Conservation (phyloP, 2,888 invertebrate genomes). For the Minunthozetes semirufus region DNA sequence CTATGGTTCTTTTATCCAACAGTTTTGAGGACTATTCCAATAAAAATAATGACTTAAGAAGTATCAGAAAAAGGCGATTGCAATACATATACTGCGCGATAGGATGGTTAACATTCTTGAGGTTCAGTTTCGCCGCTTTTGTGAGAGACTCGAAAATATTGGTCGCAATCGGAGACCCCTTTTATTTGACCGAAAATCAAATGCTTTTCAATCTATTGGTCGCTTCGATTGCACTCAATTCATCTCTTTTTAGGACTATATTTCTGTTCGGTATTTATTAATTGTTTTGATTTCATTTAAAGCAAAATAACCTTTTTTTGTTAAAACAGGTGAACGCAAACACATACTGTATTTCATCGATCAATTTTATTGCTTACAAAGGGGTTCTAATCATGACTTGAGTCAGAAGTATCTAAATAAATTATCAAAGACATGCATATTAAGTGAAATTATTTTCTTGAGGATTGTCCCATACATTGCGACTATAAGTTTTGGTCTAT, state of each 20-base stretch:
- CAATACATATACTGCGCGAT: too few species aligned
- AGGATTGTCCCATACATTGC: not conserved
- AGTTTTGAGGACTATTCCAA: not conserved
- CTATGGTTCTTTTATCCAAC: not conserved
- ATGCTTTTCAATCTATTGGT: not conserved
- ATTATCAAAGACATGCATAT: not conserved
- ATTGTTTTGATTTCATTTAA: too few species aligned
- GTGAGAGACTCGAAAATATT: not conserved
- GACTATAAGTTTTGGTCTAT: not conserved
- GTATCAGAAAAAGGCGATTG: too few species aligned
- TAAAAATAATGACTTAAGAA: too few species aligned
- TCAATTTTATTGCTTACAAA: not conserved
- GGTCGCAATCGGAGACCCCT: not conserved
- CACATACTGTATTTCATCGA: not conserved
- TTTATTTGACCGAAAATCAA: slow-evolving; percentile 1
- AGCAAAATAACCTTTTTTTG: not conserved
- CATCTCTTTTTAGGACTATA: not conserved
- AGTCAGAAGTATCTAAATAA: not conserved
- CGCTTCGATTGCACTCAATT: not conserved
- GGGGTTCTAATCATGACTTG: not conserved
- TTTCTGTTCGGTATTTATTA: not conserved
- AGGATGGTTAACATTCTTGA: not conserved
- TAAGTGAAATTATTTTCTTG: not conserved
- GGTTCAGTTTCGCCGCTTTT: not conserved
- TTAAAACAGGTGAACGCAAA: not conserved